Evolutionary conservation across 2,888 invertebrate species (phyloP).

Genomic region (Cataglyphis albicans): DNA sequence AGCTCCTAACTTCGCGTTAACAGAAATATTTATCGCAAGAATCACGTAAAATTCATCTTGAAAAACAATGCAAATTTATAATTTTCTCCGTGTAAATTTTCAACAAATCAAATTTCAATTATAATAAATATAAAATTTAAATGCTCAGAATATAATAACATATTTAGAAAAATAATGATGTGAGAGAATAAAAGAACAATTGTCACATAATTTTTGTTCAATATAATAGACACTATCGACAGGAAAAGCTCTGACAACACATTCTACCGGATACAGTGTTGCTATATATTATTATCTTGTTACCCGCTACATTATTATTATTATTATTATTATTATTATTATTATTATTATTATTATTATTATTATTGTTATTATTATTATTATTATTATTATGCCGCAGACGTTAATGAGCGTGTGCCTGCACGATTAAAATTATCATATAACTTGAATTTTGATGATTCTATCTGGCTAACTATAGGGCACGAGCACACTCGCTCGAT

Average conservation of each 20-base stretch:
- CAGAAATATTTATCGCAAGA: constrained; percentile 19
- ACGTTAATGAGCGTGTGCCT: constrained; percentile 21
- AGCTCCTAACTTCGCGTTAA: constrained; percentile 30
- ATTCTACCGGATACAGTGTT: not conserved
- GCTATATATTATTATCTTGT: constrained; percentile 20
- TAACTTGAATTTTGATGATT: constrained; percentile 46
- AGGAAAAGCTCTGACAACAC: not conserved
- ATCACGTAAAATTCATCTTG: not conserved
- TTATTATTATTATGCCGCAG: not conserved
- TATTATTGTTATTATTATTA: constrained; percentile 21
- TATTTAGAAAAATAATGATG: not conserved
- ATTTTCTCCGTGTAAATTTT: not conserved
- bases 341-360: not conserved
- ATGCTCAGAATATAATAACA: not conserved
- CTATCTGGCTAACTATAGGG: constrained; percentile 43
- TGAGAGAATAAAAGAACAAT: not conserved
- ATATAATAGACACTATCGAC: not conserved
- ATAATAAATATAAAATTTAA: not conserved
- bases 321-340: constrained; percentile 17
- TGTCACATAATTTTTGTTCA: not conserved
- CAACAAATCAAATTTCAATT: not conserved
- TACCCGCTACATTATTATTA: constrained; percentile 28
- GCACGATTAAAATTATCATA: constrained; percentile 44
- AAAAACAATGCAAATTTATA: not conserved
- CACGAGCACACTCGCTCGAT: not conserved